phyloP scores from a whole-genome alignment of 2,888 invertebrate species.

The Escarpia spicata region DNA sequence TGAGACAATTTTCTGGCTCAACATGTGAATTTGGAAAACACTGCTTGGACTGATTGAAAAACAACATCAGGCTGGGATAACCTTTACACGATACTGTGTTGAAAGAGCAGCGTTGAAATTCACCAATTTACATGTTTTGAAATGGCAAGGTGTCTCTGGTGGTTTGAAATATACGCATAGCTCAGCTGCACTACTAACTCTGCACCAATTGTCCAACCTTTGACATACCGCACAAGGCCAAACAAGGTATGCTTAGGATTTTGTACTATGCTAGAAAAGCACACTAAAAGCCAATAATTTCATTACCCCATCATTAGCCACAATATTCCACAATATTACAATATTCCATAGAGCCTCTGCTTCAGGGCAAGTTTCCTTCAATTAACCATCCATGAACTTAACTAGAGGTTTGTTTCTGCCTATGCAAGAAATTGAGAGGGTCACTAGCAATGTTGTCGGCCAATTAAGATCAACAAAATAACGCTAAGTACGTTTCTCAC shows the following conservation, averaged over 20 bases:
- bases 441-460: background rate
- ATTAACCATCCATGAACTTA: slow-evolving; percentile 20
- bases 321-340: background rate
- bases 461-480: background rate
- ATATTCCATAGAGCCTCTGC: background rate
- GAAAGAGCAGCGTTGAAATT: background rate
- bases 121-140: background rate
- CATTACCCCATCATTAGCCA: background rate
- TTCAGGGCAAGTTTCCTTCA: background rate
- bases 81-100: background rate
- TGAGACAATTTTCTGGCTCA: background rate
- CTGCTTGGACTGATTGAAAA: background rate
- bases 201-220: background rate
- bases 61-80: background rate
- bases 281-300: slow-evolving; percentile 4
- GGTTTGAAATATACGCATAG: background rate
- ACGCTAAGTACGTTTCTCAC: background rate
- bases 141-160: background rate
- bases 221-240: background rate
- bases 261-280: background rate
- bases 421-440: background rate
- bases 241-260: background rate
- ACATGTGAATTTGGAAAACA: background rate
- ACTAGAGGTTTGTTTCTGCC: background rate
- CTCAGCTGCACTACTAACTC: background rate